Evolutionary conservation across 2,797 vertebrate genomes (phyloP).

Genomic region (Myotis myotis): DNA sequence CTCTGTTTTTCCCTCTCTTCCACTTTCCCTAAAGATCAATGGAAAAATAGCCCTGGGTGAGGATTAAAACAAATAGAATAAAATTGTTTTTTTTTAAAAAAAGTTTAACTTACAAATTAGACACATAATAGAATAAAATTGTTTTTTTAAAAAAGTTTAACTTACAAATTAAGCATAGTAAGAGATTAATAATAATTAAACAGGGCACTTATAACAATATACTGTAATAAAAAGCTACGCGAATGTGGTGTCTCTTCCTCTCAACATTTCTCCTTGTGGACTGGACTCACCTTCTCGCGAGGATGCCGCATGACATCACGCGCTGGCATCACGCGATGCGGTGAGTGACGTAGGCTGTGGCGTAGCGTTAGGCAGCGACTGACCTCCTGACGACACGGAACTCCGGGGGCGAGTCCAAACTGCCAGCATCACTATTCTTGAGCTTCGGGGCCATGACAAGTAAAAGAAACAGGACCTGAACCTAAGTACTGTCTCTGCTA

Average conservation of each 20-base stretch:
- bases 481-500: accelerated
- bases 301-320: not conserved
- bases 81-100: not conserved
- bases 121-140: not conserved
- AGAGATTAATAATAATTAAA: not conserved
- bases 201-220: not conserved
- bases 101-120: not conserved
- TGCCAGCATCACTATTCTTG: not conserved
- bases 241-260: not conserved
- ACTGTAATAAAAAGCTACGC: not conserved
- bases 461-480: not conserved
- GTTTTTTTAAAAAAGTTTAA: not conserved
- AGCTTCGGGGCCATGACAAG: not conserved
- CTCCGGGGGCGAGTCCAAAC: not conserved
- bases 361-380: not conserved
- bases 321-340: not conserved
- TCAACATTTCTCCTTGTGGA: not conserved
- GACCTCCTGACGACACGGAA: not conserved
- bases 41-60: no score
- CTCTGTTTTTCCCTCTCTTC: no score
- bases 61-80: no score
- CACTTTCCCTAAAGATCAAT: no score
- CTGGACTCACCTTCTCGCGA: not conserved
- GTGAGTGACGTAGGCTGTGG: not conserved
- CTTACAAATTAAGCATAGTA: not conserved